A percentile compares a stretch with the other conserved stretches of the same genome.
Evolutionary conservation across 35 echinoderm and acorn worm species (phyloP).

Genomic region (Diadema setosum): DNA sequence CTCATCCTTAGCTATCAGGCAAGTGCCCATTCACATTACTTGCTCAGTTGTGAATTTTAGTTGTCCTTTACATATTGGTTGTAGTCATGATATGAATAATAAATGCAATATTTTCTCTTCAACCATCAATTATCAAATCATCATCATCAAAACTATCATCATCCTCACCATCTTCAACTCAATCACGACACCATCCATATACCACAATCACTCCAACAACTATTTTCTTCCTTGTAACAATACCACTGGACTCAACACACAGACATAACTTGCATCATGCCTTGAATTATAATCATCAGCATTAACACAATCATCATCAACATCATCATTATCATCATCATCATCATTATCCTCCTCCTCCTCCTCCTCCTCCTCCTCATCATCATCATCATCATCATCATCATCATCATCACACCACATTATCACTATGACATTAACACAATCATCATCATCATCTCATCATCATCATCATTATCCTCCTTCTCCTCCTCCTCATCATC

Average conservation of each 20-base stretch:
- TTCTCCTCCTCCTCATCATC: background rate
- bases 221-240: background rate
- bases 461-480: background rate
- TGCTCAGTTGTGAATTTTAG: background rate
- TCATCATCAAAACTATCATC: background rate
- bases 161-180: background rate
- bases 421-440: background rate
- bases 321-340: slow-evolving; percentile 2
- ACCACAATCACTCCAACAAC: background rate
- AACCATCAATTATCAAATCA: background rate
- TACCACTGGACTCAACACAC: background rate
- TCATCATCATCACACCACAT: background rate
- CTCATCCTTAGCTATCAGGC: no score
- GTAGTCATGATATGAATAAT: no score
- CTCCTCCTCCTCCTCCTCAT: background rate
- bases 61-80: background rate
- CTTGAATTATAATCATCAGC: background rate
- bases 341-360: background rate
- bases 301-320: background rate
- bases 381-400: background rate
- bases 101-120: background rate
- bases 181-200: background rate
- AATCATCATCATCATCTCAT: background rate
- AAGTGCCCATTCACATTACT: background rate
- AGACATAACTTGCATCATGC: background rate